phyloP scores from a whole-genome alignment of 2,113 vertebrate genomes.

The Rhynchopsitta pachyrhyncha region DNA sequence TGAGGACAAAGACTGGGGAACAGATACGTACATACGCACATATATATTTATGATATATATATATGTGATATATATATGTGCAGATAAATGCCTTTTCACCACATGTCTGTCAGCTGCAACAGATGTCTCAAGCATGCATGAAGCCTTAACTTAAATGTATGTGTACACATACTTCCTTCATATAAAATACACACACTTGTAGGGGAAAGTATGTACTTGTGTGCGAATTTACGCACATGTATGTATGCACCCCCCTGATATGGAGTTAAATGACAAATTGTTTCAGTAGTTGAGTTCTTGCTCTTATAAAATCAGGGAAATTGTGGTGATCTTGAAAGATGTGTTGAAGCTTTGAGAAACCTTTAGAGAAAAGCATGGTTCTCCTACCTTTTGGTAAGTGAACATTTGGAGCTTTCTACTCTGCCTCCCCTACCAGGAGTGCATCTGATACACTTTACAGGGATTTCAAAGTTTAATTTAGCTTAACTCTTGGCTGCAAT shows the following conservation, averaged over 20 bases:
- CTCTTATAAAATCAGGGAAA: neutral
- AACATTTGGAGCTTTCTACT: conserved; percentile 30
- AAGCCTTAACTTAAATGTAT: neutral
- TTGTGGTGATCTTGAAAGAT: neutral
- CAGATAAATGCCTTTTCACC: neutral
- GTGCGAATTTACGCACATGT: neutral
- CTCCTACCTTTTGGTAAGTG: neutral
- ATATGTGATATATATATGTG: neutral
- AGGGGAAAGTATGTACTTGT: neutral
- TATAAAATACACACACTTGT: neutral
- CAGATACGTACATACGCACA: neutral
- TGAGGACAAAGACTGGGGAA: neutral
- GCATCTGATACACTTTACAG: conserved; percentile 66
- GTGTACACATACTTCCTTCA: neutral
- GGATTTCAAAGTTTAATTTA: conserved; percentile 78
- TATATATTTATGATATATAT: neutral
- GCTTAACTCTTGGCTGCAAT: conserved; percentile 75
- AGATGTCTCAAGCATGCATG: neutral
- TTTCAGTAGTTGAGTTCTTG: neutral
- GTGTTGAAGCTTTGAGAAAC: neutral
- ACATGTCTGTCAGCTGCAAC: neutral
- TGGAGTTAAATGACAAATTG: neutral
- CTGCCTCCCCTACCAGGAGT: neutral
- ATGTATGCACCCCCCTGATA: neutral
- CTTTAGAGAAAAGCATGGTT: neutral